Base-by-base conservation (phyloP, 2,113 vertebrate genomes). In the Coreoperca whiteheadi region DNA sequence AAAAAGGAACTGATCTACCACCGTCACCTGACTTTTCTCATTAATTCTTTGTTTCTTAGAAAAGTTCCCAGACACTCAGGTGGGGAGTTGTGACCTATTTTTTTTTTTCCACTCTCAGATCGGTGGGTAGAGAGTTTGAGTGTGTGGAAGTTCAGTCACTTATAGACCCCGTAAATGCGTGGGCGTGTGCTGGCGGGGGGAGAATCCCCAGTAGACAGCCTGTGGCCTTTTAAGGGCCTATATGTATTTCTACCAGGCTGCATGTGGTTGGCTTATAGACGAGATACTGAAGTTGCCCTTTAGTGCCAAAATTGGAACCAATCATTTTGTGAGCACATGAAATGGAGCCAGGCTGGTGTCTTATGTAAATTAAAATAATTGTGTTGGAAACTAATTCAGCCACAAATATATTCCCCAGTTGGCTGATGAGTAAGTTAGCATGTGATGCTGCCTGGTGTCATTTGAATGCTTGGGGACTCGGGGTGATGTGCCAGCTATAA, bases 71-170 rank as follows among this genome's bases (percentile, higher is more conserved):
- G 74, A 80, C 63, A 76, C 77, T 87, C 81, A 89, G 81, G 88
- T 87, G 89, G 91, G 88, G 79, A 84, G 77, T 88, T 92, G 85
- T 93, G 93, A 94, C 87, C 82, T 85, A 83, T 79, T 89, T 88
- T 41, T n/a, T n/a, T n/a, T 76, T 93, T 95, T 95, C 94, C 94
- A 92, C 90, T 87, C 90, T 87, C 63, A 84, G 77, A 60, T 84
- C 12, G 60, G 90, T 92, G 92, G 88, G 91, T 87, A 65, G 86
- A 77, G 53, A 8, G 1, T 67, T 60, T 81, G 59, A 57, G 57
- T 84, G 86, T 83, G 87, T 88, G 79, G 84, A 85, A 89, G 83
- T 88, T 87, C 85, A 88, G 84, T 91, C 89, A 81, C 80, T 84
- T 83, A 77, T 70, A 91, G 83, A 79, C 86, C 88, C 83, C 87